Evolutionary conservation across 2,888 invertebrate species (phyloP).

Genomic region (Dione vanillae): DNA sequence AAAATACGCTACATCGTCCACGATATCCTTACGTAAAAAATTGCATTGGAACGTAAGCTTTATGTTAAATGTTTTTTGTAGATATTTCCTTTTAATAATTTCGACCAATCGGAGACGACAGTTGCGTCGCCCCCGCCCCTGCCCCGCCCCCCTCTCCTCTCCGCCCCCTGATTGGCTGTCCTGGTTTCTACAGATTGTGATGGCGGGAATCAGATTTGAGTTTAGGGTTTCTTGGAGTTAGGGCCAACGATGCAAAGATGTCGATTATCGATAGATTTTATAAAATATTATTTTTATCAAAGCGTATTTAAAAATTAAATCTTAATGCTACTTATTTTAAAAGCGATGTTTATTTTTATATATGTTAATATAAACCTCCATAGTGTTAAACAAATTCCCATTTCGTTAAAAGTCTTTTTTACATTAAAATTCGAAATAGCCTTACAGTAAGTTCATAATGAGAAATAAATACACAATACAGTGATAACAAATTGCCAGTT

Average conservation of each 20-base stretch:
- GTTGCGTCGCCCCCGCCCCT: slow-evolving; percentile 68
- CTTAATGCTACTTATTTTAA: too few species aligned
- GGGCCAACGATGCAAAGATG: slow-evolving; percentile 58
- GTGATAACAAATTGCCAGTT: too few species aligned
- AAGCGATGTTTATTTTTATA: too few species aligned
- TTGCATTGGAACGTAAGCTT: slow-evolving; percentile 82
- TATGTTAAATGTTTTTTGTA: slow-evolving; percentile 70
- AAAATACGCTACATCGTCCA: slow-evolving; percentile 11
- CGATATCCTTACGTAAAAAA: slow-evolving; percentile 56
- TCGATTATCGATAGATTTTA: slow-evolving; percentile 5
- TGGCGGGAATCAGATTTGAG: slow-evolving; percentile 77
- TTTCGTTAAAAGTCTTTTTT: too few species aligned
- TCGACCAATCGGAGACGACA: slow-evolving; percentile 69
- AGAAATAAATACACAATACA: too few species aligned
- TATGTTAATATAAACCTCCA: too few species aligned
- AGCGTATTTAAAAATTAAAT: background rate
- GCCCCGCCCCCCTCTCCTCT: slow-evolving; percentile 64
- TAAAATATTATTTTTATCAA: background rate
- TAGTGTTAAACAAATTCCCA: too few species aligned
- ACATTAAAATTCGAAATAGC: too few species aligned
- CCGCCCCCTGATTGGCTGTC: slow-evolving; percentile 65
- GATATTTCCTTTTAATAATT: slow-evolving; percentile 78
- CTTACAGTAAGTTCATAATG: too few species aligned
- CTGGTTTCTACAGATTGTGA: slow-evolving; percentile 72
- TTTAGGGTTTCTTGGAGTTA: slow-evolving; percentile 80